These are phyloP conservation scores for Pachyseris speciosa DNA, from an alignment of 64 coral and sea anemone species.

Conservation along the genomic window DNA sequence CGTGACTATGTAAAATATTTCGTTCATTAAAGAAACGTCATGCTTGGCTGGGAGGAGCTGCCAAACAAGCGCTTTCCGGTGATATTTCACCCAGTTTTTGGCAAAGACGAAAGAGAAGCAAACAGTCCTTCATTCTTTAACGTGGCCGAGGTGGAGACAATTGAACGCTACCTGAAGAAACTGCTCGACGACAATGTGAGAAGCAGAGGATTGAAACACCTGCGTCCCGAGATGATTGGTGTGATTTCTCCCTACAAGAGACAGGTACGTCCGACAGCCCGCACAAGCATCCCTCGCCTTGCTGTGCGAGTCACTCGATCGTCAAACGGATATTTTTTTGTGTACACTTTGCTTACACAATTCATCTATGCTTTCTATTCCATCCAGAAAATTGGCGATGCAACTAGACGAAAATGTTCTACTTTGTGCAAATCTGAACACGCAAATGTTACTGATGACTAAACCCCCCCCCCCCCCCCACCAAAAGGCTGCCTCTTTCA, in stretches of 20 bases:
- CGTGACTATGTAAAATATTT: neutral
- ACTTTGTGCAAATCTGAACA: too few species aligned
- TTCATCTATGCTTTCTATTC: too few species aligned
- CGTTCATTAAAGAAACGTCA: conserved; percentile 12
- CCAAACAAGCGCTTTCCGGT: conserved; percentile 72
- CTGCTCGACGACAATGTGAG: conserved; percentile 69
- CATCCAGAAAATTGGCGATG: too few species aligned
- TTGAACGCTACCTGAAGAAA: conserved; percentile 82
- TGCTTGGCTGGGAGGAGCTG: conserved; percentile 78
- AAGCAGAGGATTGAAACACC: conserved; percentile 41
- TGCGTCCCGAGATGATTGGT: conserved; percentile 82
- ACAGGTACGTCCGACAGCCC: conserved; percentile 44
- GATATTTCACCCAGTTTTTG: conserved; percentile 80
- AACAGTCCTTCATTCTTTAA: conserved; percentile 65
- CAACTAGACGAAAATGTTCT: too few species aligned
- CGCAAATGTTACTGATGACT: too few species aligned
- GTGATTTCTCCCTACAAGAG: conserved; percentile 84
- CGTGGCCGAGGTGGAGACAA: conserved; percentile 68
- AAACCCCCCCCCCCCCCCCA: too few species aligned
- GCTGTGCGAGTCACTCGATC: too few species aligned
- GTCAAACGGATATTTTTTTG: too few species aligned
- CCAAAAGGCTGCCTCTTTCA: too few species aligned
- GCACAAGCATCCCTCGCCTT: too few species aligned
- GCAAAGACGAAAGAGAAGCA: conserved; percentile 71
- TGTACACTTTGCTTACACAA: too few species aligned